Evolutionary conservation across 2,888 invertebrate genomes (phyloP).

Genomic region (Campoplex nolae): DNA sequence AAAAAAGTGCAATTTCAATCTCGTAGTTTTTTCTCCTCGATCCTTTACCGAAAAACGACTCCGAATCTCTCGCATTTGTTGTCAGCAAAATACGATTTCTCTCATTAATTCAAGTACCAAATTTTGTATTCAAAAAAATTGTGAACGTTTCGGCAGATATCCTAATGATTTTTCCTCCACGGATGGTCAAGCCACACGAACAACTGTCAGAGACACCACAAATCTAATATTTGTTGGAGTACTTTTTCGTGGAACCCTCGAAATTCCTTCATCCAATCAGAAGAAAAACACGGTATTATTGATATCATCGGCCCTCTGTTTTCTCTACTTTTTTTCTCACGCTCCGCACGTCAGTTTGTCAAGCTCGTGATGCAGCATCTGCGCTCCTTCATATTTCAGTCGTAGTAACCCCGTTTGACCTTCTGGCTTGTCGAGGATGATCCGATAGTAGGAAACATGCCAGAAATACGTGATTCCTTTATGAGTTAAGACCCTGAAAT

Average conservation of each 20-base stretch:
- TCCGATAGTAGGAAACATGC: neutral
- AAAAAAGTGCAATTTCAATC: neutral
- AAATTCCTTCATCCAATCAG: conserved; percentile 12
- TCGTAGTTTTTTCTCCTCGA: neutral
- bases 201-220: neutral
- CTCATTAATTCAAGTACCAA: neutral
- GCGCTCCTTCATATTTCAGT: neutral
- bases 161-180: neutral
- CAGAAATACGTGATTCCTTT: conserved; percentile 18
- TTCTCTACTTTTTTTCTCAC: neutral
- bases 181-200: neutral
- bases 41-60: neutral
- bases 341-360: neutral
- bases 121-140: neutral
- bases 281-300: conserved; percentile 12
- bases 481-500: neutral
- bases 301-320: neutral
- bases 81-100: neutral
- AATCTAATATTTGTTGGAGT: neutral
- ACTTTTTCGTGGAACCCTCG: neutral
- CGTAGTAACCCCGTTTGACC: neutral
- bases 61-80: neutral
- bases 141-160: neutral
- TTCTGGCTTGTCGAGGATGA: neutral
- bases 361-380: neutral